phyloP scores from a whole-genome alignment of 2,797 vertebrate genomes.

The Huso huso region DNA sequence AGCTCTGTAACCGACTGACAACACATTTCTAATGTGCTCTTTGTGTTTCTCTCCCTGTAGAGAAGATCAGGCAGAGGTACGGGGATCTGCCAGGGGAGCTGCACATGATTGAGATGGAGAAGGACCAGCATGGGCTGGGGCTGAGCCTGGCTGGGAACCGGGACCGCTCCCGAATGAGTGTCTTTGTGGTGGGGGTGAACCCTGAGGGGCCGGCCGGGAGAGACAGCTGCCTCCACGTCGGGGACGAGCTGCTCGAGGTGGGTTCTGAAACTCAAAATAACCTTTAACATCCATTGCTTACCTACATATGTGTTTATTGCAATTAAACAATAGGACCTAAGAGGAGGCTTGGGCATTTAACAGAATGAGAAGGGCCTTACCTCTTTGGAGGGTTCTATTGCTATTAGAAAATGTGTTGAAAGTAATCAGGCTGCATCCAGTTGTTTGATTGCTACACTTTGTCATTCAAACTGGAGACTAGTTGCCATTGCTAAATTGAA shows the following conservation, averaged over 20 bases:
- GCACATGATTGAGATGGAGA: constrained; percentile 85
- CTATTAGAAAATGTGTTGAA: no score
- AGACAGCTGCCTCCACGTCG: constrained; percentile 73
- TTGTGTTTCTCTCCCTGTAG: constrained; percentile 40
- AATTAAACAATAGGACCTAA: no score
- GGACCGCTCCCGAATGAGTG: constrained; percentile 83
- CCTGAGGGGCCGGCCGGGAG: constrained; percentile 70
- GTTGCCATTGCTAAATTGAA: no score
- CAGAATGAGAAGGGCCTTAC: no score
- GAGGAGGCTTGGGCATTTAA: no score
- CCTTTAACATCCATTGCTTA: no score
- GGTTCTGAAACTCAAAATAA: constrained; percentile 17
- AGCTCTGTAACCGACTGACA: not conserved
- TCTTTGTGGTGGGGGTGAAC: constrained; percentile 87
- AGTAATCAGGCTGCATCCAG: no score
- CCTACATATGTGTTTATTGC: no score
- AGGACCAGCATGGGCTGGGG: constrained; percentile 81
- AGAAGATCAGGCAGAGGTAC: constrained; percentile 86
- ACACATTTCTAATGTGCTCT: not conserved
- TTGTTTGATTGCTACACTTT: no score
- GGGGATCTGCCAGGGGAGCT: constrained; percentile 82
- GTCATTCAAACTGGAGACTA: no score
- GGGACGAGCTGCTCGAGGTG: constrained; percentile 89
- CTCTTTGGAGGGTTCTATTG: no score
- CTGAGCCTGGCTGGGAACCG: constrained; percentile 91